phyloP scores from a whole-genome alignment of 2,113 vertebrate genomes.

The Phalacrocorax aristotelis region DNA sequence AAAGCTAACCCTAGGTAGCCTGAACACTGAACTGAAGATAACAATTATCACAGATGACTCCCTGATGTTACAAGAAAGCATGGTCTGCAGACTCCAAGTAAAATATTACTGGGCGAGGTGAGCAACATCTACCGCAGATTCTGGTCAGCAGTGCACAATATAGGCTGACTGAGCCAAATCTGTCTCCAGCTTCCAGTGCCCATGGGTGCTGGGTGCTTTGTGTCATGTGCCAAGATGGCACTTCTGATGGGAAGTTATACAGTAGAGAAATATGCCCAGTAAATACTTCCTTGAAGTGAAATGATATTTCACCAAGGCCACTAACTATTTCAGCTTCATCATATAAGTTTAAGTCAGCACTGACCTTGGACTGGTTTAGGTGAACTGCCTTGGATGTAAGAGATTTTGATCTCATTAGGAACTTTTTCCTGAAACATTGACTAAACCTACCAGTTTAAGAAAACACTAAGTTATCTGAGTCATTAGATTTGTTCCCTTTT shows the following conservation, averaged over 20 bases:
- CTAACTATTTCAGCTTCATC: neutral
- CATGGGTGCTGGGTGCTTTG: fast-evolving
- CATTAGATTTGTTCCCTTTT: neutral
- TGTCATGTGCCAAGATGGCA: neutral
- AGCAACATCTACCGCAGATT: neutral
- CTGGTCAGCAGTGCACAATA: neutral
- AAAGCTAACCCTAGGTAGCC: neutral
- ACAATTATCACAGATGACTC: neutral
- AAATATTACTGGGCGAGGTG: neutral
- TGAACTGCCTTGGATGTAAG: neutral
- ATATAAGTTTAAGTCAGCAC: neutral
- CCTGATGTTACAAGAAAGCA: neutral
- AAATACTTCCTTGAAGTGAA: neutral
- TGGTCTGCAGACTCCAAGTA: neutral
- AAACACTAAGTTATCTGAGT: neutral
- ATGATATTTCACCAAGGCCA: neutral
- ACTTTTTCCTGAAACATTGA: neutral
- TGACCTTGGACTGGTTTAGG: neutral
- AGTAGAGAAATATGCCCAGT: neutral
- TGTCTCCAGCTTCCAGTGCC: neutral
- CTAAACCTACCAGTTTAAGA: neutral
- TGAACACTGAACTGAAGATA: neutral
- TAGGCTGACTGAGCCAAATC: neutral
- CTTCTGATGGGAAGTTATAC: neutral
- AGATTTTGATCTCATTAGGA: neutral